These are phyloP conservation scores for Uloborus plumipes DNA, from an alignment of 2,888 invertebrate genomes.

Conservation along the genomic window DNA sequence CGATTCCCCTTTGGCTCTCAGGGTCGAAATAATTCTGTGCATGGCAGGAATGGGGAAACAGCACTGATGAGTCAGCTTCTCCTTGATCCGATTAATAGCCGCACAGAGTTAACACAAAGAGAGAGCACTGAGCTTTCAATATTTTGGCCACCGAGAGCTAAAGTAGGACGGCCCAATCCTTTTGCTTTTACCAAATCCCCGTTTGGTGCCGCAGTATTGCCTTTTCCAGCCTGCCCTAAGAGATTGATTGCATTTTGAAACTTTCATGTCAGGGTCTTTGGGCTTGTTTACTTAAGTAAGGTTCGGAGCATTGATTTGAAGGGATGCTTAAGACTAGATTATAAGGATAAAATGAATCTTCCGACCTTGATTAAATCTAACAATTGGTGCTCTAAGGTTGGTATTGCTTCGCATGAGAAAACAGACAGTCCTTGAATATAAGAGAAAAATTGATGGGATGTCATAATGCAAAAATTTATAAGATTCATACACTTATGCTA, in stretches of 20 bases:
- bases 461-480: too few relatives aligned
- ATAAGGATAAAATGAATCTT: too few relatives aligned
- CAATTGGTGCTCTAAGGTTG: too few relatives aligned
- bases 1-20: not conserved
- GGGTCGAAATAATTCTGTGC: conserved; percentile 16
- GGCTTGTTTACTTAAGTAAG: not conserved
- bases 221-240: not conserved
- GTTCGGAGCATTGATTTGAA: too few relatives aligned
- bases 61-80: conserved; percentile 46
- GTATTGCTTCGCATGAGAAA: too few relatives aligned
- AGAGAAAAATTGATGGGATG: too few relatives aligned
- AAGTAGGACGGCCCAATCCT: conserved; percentile 17
- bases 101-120: conserved; percentile 37
- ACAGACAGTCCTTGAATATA: too few relatives aligned
- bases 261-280: conserved; percentile 5
- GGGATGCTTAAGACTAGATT: too few relatives aligned
- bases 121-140: conserved; percentile 29
- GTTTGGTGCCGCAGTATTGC: not conserved
- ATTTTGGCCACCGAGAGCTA: conserved; percentile 22
- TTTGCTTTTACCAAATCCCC: conserved; percentile 27
- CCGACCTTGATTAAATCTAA: too few relatives aligned
- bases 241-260: conserved; percentile 18
- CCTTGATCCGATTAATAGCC: conserved; percentile 40
- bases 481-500: too few relatives aligned
- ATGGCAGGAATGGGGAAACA: conserved; percentile 9